Evolutionary conservation across 2,113 vertebrate genomes (phyloP).

Genomic region (Myrmecobius fasciatus): DNA sequence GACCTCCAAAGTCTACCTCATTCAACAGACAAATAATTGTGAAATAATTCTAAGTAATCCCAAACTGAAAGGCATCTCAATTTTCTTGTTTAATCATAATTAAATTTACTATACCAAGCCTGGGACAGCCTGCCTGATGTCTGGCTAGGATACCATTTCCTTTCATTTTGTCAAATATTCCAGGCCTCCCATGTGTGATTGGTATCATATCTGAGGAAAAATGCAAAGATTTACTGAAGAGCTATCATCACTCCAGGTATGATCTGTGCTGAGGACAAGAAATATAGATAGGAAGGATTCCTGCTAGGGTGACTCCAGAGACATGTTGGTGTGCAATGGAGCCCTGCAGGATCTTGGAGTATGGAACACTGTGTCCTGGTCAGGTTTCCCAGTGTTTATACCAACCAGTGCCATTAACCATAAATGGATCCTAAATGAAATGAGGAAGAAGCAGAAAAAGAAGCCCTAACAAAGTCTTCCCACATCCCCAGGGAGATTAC

Average conservation of each 20-base stretch:
- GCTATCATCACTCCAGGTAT: constrained; percentile 47
- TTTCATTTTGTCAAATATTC: constrained; percentile 56
- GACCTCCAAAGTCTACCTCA: constrained; percentile 79
- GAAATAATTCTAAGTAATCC: too few relatives aligned
- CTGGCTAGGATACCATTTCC: constrained; percentile 82
- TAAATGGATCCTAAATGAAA: constrained; percentile 44
- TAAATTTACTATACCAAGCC: constrained; percentile 75
- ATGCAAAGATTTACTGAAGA: constrained; percentile 12
- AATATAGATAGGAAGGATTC: constrained; percentile 69
- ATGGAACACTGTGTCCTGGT: constrained; percentile 60
- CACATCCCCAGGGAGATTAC: too few relatives aligned
- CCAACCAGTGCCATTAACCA: constrained; percentile 66
- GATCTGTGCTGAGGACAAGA: constrained; percentile 65
- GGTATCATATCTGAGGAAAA: background rate
- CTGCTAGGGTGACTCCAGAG: constrained; percentile 74
- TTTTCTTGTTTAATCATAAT: too few relatives aligned
- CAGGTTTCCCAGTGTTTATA: constrained; percentile 54
- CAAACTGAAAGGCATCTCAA: too few relatives aligned
- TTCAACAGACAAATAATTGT: constrained; percentile 79
- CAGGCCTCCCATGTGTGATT: constrained; percentile 67
- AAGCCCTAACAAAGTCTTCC: accelerated
- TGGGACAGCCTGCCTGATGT: constrained; percentile 54
- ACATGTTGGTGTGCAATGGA: constrained; percentile 59
- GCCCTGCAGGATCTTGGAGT: constrained; percentile 72
- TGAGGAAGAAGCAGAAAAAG: background rate